Evolutionary conservation across 1,140 invertebrate species (phyloP).

Genomic region (Pseudoatta argentina): DNA sequence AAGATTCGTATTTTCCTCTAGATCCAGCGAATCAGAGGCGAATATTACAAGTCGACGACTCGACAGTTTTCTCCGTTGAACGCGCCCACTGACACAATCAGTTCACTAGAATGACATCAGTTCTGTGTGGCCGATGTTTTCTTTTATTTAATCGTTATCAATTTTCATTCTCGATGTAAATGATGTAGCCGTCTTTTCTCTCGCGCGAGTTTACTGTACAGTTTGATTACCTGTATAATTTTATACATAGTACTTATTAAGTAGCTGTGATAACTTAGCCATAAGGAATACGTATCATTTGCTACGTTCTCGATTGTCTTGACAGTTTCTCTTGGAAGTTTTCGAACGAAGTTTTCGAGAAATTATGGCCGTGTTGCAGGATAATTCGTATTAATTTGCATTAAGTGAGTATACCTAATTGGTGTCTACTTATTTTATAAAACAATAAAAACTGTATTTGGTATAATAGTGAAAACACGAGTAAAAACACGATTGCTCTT

Average conservation of each 20-base stretch:
- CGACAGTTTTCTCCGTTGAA: constrained; percentile 34
- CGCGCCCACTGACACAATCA: constrained; percentile 21
- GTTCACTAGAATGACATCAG: constrained; percentile 10
- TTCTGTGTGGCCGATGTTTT: constrained; percentile 3
- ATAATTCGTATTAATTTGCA: constrained; percentile 66
- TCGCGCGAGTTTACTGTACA: constrained; percentile 44
- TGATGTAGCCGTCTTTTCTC: constrained; percentile 12
- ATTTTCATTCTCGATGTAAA: constrained; percentile 60
- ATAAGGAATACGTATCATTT: constrained; percentile 62
- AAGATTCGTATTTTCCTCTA: too few relatives aligned
- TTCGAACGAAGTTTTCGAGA: constrained; percentile 23
- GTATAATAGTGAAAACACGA: background rate
- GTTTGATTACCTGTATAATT: constrained; percentile 62
- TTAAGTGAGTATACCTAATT: constrained; percentile 69
- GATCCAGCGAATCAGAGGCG: background rate
- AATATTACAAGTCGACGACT: background rate
- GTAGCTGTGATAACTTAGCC: constrained; percentile 73
- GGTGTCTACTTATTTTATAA: background rate
- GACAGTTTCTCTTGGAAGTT: constrained; percentile 64
- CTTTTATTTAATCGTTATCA: constrained; percentile 41
- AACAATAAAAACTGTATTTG: background rate
- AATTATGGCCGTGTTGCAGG: constrained; percentile 65
- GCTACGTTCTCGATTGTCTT: constrained; percentile 65
- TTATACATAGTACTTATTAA: constrained; percentile 74
- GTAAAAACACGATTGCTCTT: background rate